Base-by-base conservation (phyloP, 2,113 vertebrate species). In the Empidonax alnorum region DNA sequence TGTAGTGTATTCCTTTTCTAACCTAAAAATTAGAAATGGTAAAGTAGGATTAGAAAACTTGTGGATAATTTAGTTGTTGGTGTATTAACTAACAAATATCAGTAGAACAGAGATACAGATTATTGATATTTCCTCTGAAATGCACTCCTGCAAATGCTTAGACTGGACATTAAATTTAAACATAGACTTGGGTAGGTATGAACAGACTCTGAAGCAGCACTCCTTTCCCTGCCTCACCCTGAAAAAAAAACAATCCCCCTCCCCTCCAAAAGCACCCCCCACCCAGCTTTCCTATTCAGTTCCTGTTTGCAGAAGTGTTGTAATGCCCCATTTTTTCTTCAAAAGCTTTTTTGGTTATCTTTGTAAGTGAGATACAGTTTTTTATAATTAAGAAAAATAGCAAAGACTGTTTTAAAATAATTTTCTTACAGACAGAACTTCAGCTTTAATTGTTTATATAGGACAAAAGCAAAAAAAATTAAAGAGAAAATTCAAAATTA, bases 1-100 rank as follows among this genome's bases (percentile, higher is more conserved):
- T 97, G 99, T 99, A 98, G 99, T 99, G 97, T 99, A 99, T 94
- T 99, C 99, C 92, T 99, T 99, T 96, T 99, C 99, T 94, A 99
- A 98, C 98, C 99, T 99, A 90, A 95, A 97, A 96, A 50, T 82
- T 55, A 63, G 85, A 88, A 91, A 97, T 23, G 75, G n/a, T 67
- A 79, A 90, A 20, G 76, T 65, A 69, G 10, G 3, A 91, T 91
- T 69, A 93, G 68, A 91, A 89, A 83, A 53, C 44, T 1, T 44
- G 19, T 2, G 4, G 56, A 5, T 49, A 66, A 71, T 23, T 81
- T 81, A n/a, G 23, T 31, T 46, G 17, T 50, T 77, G 49, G 23
- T 67, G 8, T 31, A 91, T 68, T n/a, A 56, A 8, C 33, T 69
- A 83, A 88, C 19, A 86, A 79, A 42, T 24, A 84, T 69, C 41